These are phyloP conservation scores for Pteronura brasiliensis DNA, from an alignment of 2,113 vertebrate genomes.

Conservation along the genomic window DNA sequence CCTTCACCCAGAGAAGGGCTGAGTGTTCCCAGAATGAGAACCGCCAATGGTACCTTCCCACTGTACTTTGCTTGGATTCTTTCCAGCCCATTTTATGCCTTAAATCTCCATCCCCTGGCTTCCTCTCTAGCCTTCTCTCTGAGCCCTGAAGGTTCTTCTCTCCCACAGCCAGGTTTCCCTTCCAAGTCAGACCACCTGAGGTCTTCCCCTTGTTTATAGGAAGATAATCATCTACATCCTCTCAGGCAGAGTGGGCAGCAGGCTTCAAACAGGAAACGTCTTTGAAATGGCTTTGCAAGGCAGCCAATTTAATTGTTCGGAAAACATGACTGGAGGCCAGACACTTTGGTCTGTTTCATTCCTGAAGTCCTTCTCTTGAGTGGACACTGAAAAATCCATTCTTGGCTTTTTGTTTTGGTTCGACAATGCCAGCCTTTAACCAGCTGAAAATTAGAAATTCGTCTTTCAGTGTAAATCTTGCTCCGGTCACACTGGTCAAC, in stretches of 20 bases:
- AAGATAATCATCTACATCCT: constrained; percentile 40
- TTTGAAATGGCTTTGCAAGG: constrained; percentile 29
- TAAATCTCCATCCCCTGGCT: not conserved
- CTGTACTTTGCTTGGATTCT: not conserved
- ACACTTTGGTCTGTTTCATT: not conserved
- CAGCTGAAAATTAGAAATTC: constrained; percentile 4
- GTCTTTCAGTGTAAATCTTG: not conserved
- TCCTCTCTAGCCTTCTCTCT: not conserved
- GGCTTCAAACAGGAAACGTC: constrained; percentile 39
- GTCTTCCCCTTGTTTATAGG: constrained; percentile 51
- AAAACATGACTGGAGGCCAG: not conserved
- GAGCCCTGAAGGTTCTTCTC: not conserved
- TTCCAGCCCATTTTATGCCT: not conserved
- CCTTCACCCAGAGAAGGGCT: not conserved
- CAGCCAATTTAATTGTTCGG: constrained; percentile 29
- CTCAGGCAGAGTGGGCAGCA: not conserved
- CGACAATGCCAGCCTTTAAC: not conserved
- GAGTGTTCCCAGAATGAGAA: not conserved
- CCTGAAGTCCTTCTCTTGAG: constrained; percentile 38
- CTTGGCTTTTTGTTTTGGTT: not conserved
- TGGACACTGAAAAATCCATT: not conserved
- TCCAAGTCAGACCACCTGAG: constrained; percentile 42
- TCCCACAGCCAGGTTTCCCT: not conserved
- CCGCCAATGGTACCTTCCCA: not conserved
- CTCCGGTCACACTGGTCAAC: not conserved